Base-by-base conservation (phyloP, 37 sponge, comb jelly and placozoan genomes). In the Axinella damicornis region DNA sequence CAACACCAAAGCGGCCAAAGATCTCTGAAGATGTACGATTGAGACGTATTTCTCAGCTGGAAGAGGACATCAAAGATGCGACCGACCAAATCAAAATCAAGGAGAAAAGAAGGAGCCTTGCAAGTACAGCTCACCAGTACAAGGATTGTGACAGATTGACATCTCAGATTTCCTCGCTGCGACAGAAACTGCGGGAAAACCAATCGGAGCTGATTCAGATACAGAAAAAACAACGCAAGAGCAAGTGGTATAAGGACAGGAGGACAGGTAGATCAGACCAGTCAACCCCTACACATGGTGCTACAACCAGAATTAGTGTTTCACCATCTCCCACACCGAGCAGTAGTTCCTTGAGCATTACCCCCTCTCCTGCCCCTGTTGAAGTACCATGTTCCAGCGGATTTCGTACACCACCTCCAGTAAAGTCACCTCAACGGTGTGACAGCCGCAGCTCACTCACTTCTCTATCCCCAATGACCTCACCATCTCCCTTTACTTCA, bases 61-160 rank as follows among this genome's bases (percentile, higher is more conserved):
- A 77, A 33, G 64, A 61, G 20, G 61, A 36, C 15, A 31, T 61
- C 5, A 77, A n/a, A 35, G 78, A 77, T 60, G 25, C 34, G 28
- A 17, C 63, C 9, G 65, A 61, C 5, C 18, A 21, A 25, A 24
- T 74, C 6, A 13, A 55, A 28, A 54, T 56, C n/a, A 74, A 74
- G 57, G 75, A 74, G 32, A 74, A 74, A n/a, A 20, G 75, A 31
- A 20, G 56, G 12, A 5, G 6, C 9, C 64, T 27, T 9, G 78
- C 78, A 35, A 65, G 32, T 36, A 2, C 21, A 9, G 34, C 38
- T 17, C 59, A 61, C 35, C 59, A 78, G 11, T 78, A 60, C 62
- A 78, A 61, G 61, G 5, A 16, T 12, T 78, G 65, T 78, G 64
- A 78, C 9, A 21, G 66, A 56, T 52, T 79, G 34, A 53, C 69